Evolutionary conservation across 2,888 invertebrate genomes (phyloP).

Genomic region (Ornithoptera alexandrae): DNA sequence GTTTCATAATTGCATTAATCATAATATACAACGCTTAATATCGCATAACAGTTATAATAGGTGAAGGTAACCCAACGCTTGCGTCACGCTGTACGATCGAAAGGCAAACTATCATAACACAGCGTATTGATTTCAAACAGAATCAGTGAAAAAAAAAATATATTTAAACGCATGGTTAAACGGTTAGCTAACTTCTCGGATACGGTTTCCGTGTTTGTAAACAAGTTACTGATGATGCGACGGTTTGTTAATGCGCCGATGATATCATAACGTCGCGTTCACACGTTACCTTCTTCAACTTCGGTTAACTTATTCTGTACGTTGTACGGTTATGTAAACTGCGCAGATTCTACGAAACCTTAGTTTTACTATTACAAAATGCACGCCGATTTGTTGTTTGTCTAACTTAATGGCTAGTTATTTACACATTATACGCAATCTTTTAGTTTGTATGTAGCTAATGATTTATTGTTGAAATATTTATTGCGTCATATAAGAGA

Average conservation of each 20-base stretch:
- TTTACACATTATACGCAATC: conserved; percentile 10
- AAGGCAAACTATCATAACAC: conserved; percentile 19
- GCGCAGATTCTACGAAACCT: conserved; percentile 8
- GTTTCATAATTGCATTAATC: conserved; percentile 12
- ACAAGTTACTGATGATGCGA: conserved; percentile 43
- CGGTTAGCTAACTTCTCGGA: conserved; percentile 33
- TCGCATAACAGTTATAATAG: conserved; percentile 24
- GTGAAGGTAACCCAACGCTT: conserved; percentile 25
- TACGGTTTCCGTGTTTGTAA: conserved; percentile 35
- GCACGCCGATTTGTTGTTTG: conserved; percentile 26
- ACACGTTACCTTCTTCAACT: background rate
- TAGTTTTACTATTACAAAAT: conserved; percentile 16
- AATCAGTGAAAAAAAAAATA: conserved; percentile 17
- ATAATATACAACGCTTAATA: conserved; percentile 14
- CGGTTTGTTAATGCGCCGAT: conserved; percentile 42
- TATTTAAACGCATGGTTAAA: conserved; percentile 15
- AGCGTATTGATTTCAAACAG: conserved; percentile 33
- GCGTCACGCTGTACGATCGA: conserved; percentile 16
- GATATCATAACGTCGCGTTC: conserved; percentile 45
- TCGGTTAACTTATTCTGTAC: background rate
- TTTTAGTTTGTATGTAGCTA: conserved; percentile 8
- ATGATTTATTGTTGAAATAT: conserved; percentile 9
- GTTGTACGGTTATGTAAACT: conserved; percentile 12
- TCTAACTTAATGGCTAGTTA: conserved; percentile 23
- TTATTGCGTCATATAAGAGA: conserved; percentile 11